Base-by-base conservation (phyloP, 2,113 vertebrate genomes). In the Anguilla japonica region DNA sequence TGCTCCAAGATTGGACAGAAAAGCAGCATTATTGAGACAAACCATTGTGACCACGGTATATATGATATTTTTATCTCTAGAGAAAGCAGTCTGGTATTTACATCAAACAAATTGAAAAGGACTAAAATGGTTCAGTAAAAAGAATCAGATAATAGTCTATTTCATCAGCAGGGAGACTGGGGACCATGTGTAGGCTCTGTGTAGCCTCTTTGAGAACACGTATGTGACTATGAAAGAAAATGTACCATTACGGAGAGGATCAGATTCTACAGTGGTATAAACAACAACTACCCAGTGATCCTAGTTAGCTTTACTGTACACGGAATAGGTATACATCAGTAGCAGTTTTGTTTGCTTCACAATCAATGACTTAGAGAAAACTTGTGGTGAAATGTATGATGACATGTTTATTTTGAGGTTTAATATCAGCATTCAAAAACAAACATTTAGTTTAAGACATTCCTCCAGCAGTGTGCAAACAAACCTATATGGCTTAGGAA, bases 21-120 rank as follows among this genome's bases (percentile, higher is more conserved):
- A 93, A 94, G 93, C 94, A 90, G 93, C 95, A 94, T 96, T 95
- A 95, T 96, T 93, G 94, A 96, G 94, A 96, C 94, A 95, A 96
- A 95, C 93, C 34, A 57, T 93, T 92, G 92, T 91, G 90, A 89
- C 60, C 91, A 92, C 93, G 83, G 86, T 90, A 93, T 93, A 92
- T 90, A 91, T 79, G 83, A 75, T n/a, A 41, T 78, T 87, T 88
- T 89, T 82, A 40, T 34, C 79, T 3, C 9, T 2, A 80, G 15
- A 41, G 40, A 80, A 80, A 41, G 79, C 40, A 91, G 90, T 92
- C 87, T 87, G 89, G 88, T 89, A 87, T 80, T 83, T 88, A 88
- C 85, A 89, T 93, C 86, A 90, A 91, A 90, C 88, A 94, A 93
- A 94, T 92, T 88, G 92, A 92, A 94, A 93, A 89, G 81, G 92